Evolutionary conservation across 2,888 invertebrate species (phyloP).

Genomic region (Mesopsocus fuscifrons): DNA sequence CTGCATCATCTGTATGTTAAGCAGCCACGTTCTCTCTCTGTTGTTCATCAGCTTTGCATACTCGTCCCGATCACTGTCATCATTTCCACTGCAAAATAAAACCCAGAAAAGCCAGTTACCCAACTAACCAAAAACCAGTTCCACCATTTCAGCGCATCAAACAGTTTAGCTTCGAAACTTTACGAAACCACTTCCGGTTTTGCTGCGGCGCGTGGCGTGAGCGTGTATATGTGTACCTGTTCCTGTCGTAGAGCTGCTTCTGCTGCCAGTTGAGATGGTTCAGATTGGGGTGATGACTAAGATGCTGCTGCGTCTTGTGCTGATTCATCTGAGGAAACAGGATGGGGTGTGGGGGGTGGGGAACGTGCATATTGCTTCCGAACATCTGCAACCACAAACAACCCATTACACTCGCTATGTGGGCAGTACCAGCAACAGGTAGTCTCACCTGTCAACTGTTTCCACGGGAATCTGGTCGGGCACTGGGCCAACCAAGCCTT

Average conservation of each 20-base stretch:
- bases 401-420: too few relatives aligned
- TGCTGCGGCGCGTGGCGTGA: slow-evolving; percentile 21
- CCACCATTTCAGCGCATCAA: too few relatives aligned
- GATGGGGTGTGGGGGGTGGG: slow-evolving; percentile 16
- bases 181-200: too few relatives aligned
- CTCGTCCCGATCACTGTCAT: slow-evolving; percentile 40
- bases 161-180: too few relatives aligned
- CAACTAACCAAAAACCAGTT: not conserved
- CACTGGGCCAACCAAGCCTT: too few relatives aligned
- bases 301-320: slow-evolving; percentile 20
- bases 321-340: slow-evolving; percentile 18
- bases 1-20: slow-evolving; percentile 87
- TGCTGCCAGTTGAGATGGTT: too few relatives aligned
- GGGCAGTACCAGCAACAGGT: too few relatives aligned
- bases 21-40: slow-evolving; percentile 89
- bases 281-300: slow-evolving; percentile 12
- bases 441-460: too few relatives aligned
- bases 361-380: slow-evolving; percentile 15
- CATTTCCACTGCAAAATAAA: too few relatives aligned
- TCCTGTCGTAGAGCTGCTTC: slow-evolving; percentile 19
- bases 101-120: too few relatives aligned
- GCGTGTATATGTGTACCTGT: slow-evolving; percentile 19
- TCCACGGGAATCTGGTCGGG: too few relatives aligned
- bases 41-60: slow-evolving; percentile 87
- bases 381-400: too few relatives aligned